Conservation (phyloP, 2,797 vertebrate species). For the Otolemur crassicaudatus region DNA sequence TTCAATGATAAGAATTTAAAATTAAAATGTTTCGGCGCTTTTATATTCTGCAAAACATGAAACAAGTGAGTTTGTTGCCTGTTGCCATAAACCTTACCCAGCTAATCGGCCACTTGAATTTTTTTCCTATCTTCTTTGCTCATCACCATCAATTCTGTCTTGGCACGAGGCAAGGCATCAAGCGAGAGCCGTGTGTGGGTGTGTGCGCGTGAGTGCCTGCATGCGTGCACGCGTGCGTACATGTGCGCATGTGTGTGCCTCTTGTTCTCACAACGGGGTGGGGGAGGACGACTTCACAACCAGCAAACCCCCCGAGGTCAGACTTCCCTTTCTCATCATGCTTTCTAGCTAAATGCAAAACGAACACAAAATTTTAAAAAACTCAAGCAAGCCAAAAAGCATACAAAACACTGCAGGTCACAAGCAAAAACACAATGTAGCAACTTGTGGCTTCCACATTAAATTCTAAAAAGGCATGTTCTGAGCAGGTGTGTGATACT, state of each 20-base stretch:
- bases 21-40: slow-evolving; percentile 89
- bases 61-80: slow-evolving; percentile 85
- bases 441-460: not conserved
- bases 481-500: not conserved
- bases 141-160: slow-evolving; percentile 75
- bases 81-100: slow-evolving; percentile 86
- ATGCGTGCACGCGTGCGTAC: not conserved
- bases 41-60: slow-evolving; percentile 86
- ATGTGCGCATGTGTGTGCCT: not conserved
- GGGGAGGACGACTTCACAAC: not conserved
- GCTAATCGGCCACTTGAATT: slow-evolving; percentile 81
- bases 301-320: not conserved
- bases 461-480: not conserved
- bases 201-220: not conserved
- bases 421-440: not conserved
- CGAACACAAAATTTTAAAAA: not conserved
- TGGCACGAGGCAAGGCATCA: slow-evolving; percentile 47
- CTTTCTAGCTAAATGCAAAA: not conserved
- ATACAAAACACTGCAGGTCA: not conserved
- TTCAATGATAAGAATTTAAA: slow-evolving; percentile 91
- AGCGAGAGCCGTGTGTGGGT: not conserved
- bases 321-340: not conserved
- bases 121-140: slow-evolving; percentile 39
- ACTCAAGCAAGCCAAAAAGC: not conserved
- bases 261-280: accelerated